Conservation (phyloP, 2,888 invertebrate genomes). For the Ellobium chinense region DNA sequence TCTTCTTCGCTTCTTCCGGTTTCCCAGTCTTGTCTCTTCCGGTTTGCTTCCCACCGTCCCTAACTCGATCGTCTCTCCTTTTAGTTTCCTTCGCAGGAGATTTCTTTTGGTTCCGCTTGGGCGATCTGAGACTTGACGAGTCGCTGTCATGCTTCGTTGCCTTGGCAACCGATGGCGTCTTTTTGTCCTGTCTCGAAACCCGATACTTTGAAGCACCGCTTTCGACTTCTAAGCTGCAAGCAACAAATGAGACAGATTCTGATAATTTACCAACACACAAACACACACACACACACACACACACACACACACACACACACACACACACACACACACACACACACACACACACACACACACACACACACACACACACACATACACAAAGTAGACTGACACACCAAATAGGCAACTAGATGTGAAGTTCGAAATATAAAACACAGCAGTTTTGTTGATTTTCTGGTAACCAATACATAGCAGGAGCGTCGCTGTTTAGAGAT, state of each 20-base stretch:
- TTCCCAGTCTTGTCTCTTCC: background rate
- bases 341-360: background rate
- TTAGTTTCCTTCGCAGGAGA: background rate
- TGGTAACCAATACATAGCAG: too few species aligned
- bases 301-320: background rate
- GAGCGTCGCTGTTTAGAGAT: too few species aligned
- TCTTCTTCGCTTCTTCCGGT: background rate
- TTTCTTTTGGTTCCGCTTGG: background rate
- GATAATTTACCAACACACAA: background rate
- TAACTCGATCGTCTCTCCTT: background rate
- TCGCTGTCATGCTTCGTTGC: background rate
- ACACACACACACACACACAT: background rate
- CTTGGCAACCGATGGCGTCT: background rate
- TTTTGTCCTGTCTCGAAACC: background rate
- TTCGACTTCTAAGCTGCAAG: conserved; percentile 8
- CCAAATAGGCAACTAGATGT: background rate
- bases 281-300: background rate
- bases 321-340: background rate
- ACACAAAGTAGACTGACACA: background rate
- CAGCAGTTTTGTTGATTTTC: too few species aligned
- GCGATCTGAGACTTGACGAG: background rate
- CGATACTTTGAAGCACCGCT: background rate
- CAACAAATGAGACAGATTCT: background rate
- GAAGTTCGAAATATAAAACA: background rate
- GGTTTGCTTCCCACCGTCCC: background rate